Evolutionary conservation across 2,888 invertebrate species (phyloP), one percentile per base, ranked within the genome.

Genomic region (Onthophagus sagittarius): DNA sequence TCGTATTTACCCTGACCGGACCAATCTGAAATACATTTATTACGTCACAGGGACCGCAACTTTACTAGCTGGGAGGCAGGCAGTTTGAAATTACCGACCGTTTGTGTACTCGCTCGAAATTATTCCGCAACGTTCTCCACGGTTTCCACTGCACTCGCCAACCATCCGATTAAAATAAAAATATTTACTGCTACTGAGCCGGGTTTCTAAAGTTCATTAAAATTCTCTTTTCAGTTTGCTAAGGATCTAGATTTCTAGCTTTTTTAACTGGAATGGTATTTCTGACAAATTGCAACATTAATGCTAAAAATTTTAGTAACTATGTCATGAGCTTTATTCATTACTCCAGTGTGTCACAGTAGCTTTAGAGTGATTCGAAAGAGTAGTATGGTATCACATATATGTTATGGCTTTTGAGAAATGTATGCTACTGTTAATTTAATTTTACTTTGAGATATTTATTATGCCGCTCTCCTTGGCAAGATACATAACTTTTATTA

Each of bases 1-100:
- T 33, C 64, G 64, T 33, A 53, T 72, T 72, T 70, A 62, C 62
- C 23, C 23, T 53, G 62, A 62, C 33, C 70, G 39, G 63, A 39
- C 70, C 70, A 62, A 70, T 62, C 62, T 70, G 62, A 70, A 70
- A 70, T 70, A 70, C 70, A 67, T 67, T 67, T 67, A 67, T 67
- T 67, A 31, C 31, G 67, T n/a, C 67, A 32, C 32, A n/a, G 9
- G 67, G 31, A 23, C n/a, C 23, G 23, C 67, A 31, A 23, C 67
- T 23, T 53, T 53, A 53, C 31, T 67, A n/a, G 23, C 67, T 67
- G 67, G 39, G 39, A 53, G 39, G 39, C 39, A 53, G 39, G 39
- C 39, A 53, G 39, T 53, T 53, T 53, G 39, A 53, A 53, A 53
- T 53, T 53, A 53, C 32, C 70, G 70, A 70, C 39, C 33, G 70